Conservation (phyloP, 2,888 invertebrate species). For the Conops quadrifasciatus region DNA sequence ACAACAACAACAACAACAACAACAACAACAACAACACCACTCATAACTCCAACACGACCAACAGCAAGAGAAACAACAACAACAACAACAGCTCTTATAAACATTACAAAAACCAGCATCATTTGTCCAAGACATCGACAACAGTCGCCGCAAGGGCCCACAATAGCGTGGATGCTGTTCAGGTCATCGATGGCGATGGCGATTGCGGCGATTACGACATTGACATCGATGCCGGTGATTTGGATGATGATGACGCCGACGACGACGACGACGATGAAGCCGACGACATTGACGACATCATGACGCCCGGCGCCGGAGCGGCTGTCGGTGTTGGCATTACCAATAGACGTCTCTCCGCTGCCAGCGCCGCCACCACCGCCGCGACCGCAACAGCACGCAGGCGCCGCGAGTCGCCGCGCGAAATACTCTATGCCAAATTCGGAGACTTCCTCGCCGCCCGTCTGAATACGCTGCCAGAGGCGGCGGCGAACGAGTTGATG, state of each 20-base stretch:
- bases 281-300: constrained; percentile 44
- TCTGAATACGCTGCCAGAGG: constrained; percentile 60
- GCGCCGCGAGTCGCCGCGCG: constrained; percentile 50
- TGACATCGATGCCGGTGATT: constrained; percentile 44
- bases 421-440: constrained; percentile 59
- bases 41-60: constrained; percentile 23
- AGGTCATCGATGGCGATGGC: constrained; percentile 54
- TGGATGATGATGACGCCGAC: constrained; percentile 48
- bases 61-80: constrained; percentile 27
- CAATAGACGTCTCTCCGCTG: constrained; percentile 20
- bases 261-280: constrained; percentile 35
- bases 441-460: constrained; percentile 61
- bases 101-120: constrained; percentile 25
- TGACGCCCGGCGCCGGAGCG: constrained; percentile 38
- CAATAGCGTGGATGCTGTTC: constrained; percentile 4
- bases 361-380: constrained; percentile 22
- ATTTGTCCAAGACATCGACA: constrained; percentile 16
- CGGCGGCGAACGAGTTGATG: constrained; percentile 61
- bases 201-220: constrained; percentile 38
- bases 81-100: constrained; percentile 4
- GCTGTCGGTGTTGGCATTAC: constrained; percentile 41
- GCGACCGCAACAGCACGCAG: constrained; percentile 32
- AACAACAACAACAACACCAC: neutral
- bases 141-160: constrained; percentile 29
- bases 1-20: constrained; percentile 31